Evolutionary conservation across 1,140 invertebrate genomes (phyloP), one percentile per base, ranked within the genome.

Genomic region (Apis florea): DNA sequence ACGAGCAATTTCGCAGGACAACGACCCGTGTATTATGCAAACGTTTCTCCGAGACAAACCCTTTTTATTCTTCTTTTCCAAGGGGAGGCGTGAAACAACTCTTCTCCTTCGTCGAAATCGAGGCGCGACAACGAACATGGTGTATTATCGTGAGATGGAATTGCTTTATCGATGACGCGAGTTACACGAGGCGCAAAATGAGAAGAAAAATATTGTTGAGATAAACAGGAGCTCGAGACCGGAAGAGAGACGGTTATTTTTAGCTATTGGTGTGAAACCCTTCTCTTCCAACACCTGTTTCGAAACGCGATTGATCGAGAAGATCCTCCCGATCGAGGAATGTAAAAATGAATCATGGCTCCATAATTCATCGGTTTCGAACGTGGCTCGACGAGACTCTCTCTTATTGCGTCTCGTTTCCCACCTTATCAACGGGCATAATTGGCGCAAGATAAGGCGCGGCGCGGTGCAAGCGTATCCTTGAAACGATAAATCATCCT

Each of bases 1-100:
- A 70, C 74, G 73, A 77, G 73, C 80, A 82, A 82, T 82, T 82
- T 70, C 80, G 74, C 74, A 63, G 80, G 74, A 82, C 80, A 70
- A 82, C 64, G 74, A 63, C 31, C 31, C 31, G 49, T 81, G 80
- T 68, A 75, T 54, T 76, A 77, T 70, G 74, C 80, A 63, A 76
- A 82, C 63, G 66, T 24, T 49, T 12, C 31, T 5, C 31, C 17
- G 26, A 31, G 59, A 61, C 19, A 54, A 17, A 15, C 40, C 53
- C 24, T 13, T 63, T 31, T n/a, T n/a, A n/a, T n/a, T n/a, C n/a
- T n/a, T n/a, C n/a, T n/a, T 49, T 24, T n/a, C 6, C 19, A 19
- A 74, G 47, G 63, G 49, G 24, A n/a, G 24, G 17, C 11, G 61
- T 72, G 51, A 74, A 80, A 75, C 13, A 26, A 81, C 63, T 59